A percentile compares a stretch with the other conserved stretches of the same genome.
Evolutionary conservation across 2,888 invertebrate species (phyloP).

Genomic region (Pollenia angustigena): DNA sequence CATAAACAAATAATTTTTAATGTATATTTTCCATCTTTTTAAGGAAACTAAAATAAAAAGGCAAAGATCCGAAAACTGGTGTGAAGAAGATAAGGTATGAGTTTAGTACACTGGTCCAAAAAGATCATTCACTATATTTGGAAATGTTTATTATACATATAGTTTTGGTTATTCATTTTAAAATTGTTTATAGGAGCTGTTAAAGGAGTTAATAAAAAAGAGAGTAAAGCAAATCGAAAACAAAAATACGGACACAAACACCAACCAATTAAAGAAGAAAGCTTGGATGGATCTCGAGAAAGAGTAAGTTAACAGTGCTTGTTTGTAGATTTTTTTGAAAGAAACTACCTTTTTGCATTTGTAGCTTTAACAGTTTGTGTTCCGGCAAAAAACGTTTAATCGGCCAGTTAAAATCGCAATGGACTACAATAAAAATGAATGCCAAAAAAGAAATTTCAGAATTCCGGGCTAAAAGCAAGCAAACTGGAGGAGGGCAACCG

Average conservation of each 20-base stretch:
- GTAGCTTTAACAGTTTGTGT: constrained; percentile 7
- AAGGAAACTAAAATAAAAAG: too few species aligned
- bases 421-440: constrained; percentile 18
- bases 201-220: constrained; percentile 7
- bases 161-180: too few species aligned
- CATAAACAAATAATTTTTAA: too few species aligned
- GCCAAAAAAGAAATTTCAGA: neutral
- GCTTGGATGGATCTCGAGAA: neutral
- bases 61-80: too few species aligned
- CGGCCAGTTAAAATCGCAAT: neutral
- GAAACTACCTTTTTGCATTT: neutral
- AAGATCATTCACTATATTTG: too few species aligned
- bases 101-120: too few species aligned
- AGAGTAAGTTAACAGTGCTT: constrained; percentile 4
- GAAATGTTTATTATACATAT: too few species aligned
- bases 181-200: neutral
- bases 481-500: constrained; percentile 1
- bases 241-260: neutral
- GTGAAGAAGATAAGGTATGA: too few species aligned
- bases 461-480: neutral
- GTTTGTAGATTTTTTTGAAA: neutral
- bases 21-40: too few species aligned
- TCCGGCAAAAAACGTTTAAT: neutral
- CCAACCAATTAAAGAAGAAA: too few species aligned
- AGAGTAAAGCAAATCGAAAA: neutral